A percentile compares a stretch with the other conserved stretches of the same genome.
Conservation (phyloP, 2,888 invertebrate species). For the Marasmarcha lunaedactyla region DNA sequence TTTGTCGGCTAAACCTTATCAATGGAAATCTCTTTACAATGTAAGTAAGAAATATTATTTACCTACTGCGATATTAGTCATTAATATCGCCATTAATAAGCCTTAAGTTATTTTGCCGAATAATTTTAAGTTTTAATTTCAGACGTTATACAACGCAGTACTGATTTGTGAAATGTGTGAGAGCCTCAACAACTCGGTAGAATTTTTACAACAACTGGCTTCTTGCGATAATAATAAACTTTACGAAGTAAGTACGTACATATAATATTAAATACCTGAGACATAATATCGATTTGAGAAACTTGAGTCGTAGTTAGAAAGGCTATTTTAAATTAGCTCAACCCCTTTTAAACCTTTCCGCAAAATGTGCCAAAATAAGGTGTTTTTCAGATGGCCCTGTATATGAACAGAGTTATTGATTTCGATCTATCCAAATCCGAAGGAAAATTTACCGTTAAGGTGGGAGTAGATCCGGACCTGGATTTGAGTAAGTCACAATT, state of each 20-base stretch:
- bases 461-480: conserved; percentile 79
- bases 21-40: conserved; percentile 79
- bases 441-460: conserved; percentile 79
- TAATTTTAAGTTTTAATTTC: conserved; percentile 24
- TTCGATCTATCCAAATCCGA: conserved; percentile 72
- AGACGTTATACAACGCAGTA: conserved; percentile 78
- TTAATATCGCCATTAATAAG: too few relatives aligned
- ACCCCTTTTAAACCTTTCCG: too few relatives aligned
- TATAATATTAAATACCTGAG: too few relatives aligned
- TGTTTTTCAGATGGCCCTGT: conserved; percentile 70
- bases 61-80: too few relatives aligned
- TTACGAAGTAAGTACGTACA: conserved; percentile 48
- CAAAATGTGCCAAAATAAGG: too few relatives aligned
- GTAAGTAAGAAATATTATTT: conserved; percentile 42
- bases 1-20: conserved; percentile 71
- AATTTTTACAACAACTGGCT: conserved; percentile 63
- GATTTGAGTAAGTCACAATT: conserved; percentile 74
- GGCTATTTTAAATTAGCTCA: too few relatives aligned
- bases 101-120: too few relatives aligned
- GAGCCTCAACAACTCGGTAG: conserved; percentile 48
- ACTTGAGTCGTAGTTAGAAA: too few relatives aligned
- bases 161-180: conserved; percentile 76
- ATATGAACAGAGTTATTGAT: conserved; percentile 80
- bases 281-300: too few relatives aligned
- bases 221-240: conserved; percentile 61